Evolutionary conservation across 2,888 invertebrate genomes (phyloP).

Genomic region (Ceriagrion tenellum): DNA sequence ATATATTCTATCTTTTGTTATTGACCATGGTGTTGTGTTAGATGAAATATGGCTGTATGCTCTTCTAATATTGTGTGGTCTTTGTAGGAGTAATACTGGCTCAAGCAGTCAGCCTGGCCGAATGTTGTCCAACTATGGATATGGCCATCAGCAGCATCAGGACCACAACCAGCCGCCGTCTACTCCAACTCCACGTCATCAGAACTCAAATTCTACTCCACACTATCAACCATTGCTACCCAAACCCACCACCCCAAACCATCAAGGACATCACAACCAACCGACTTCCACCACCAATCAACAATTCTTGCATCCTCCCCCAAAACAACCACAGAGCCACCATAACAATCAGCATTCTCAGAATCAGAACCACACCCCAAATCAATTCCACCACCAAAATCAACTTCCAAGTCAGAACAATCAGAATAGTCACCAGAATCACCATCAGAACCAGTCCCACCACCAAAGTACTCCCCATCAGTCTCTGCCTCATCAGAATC

Average conservation of each 20-base stretch:
- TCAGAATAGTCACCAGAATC: background rate
- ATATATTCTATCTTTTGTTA: no score
- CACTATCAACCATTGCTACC: conserved; percentile 30
- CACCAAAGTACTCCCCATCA: conserved; percentile 10
- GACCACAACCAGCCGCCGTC: conserved; percentile 38
- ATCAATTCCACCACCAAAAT: conserved; percentile 22
- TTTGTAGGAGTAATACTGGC: background rate
- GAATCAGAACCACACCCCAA: conserved; percentile 40
- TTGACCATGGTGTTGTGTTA: no score
- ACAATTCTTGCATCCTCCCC: conserved; percentile 16
- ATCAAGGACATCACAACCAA: background rate
- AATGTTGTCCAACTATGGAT: conserved; percentile 56
- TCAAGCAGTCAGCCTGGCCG: conserved; percentile 43
- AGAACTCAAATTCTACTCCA: conserved; percentile 18
- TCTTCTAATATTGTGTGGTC: background rate
- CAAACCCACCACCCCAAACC: background rate
- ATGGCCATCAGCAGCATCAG: conserved; percentile 50
- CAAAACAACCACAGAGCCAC: background rate
- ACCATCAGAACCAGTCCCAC: background rate
- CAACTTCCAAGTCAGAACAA: no score
- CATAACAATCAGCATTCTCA: conserved; percentile 32
- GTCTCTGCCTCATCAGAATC: background rate
- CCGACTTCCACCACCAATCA: background rate
- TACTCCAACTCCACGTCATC: conserved; percentile 26
- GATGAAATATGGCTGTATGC: no score